Evolutionary conservation across 2,113 vertebrate species (phyloP).

Genomic region (Reinhardtius hippoglossoides): DNA sequence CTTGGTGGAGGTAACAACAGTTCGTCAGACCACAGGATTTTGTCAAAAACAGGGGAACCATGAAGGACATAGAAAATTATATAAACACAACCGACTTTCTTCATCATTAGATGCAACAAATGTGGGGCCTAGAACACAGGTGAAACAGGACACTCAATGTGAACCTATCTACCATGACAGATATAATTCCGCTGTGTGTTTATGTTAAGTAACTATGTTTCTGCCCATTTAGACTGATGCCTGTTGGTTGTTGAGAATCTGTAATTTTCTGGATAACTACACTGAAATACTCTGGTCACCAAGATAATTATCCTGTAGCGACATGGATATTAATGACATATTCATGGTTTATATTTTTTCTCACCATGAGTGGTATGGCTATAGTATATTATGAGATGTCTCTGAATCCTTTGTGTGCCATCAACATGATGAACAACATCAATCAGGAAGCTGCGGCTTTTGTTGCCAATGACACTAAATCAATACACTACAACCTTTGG

Average conservation of each 20-base stretch:
- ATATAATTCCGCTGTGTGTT: not conserved
- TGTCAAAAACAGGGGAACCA: no score
- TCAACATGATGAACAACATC: slow-evolving; percentile 29
- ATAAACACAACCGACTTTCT: no score
- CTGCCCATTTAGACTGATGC: no score
- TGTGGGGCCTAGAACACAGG: no score
- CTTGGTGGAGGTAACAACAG: no score
- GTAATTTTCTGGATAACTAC: no score
- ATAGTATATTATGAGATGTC: slow-evolving; percentile 16
- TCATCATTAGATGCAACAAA: no score
- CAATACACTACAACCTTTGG: slow-evolving; percentile 30
- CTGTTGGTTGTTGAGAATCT: not conserved
- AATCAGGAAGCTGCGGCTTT: slow-evolving; percentile 18
- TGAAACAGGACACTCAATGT: no score
- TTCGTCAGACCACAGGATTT: no score
- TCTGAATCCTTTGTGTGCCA: slow-evolving; percentile 2
- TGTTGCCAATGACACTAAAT: slow-evolving; percentile 41
- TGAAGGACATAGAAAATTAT: no score
- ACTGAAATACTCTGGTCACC: not conserved
- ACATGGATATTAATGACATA: not conserved
- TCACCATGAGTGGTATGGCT: slow-evolving; percentile 5
- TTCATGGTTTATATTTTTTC: not conserved
- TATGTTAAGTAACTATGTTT: no score
- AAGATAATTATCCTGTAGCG: not conserved
- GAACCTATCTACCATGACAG: no score